phyloP scores from a whole-genome alignment of 2,113 vertebrate species.

The Theristicus caerulescens region DNA sequence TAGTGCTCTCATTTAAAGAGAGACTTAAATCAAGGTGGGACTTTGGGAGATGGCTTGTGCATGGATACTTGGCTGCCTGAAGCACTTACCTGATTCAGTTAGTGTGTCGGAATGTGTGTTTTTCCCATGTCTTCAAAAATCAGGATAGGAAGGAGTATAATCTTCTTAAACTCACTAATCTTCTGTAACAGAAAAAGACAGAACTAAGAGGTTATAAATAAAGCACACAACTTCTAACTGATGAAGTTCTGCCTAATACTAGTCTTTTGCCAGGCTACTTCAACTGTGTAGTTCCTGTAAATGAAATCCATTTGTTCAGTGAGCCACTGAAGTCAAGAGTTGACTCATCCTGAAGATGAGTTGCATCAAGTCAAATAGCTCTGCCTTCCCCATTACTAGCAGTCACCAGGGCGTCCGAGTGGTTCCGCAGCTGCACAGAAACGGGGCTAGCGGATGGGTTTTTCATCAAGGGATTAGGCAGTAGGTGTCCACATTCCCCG shows the following conservation, averaged over 20 bases:
- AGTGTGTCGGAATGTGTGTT: background rate
- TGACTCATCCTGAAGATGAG: background rate
- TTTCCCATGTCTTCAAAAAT: background rate
- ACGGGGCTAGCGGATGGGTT: background rate
- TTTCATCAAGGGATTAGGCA: background rate
- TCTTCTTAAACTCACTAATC: background rate
- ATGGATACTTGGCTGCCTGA: background rate
- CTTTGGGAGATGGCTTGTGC: background rate
- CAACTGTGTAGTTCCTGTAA: background rate
- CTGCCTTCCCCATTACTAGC: background rate
- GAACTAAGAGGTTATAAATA: background rate
- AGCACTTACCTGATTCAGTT: background rate
- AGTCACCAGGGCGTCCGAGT: background rate
- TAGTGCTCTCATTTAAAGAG: background rate
- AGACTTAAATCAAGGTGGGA: background rate
- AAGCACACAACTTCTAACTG: background rate
- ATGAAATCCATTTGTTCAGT: background rate
- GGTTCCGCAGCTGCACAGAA: background rate
- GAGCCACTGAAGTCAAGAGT: fast-evolving
- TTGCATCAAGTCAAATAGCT: background rate
- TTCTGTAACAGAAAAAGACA: background rate
- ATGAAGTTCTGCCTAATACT: background rate
- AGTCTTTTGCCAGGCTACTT: background rate
- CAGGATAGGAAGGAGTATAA: background rate
- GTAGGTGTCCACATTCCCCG: background rate